A percentile compares a stretch with the other conserved stretches of the same genome.
Evolutionary conservation across 1,140 invertebrate genomes (phyloP).

Genomic region (Neoseiulus cucumeris): DNA sequence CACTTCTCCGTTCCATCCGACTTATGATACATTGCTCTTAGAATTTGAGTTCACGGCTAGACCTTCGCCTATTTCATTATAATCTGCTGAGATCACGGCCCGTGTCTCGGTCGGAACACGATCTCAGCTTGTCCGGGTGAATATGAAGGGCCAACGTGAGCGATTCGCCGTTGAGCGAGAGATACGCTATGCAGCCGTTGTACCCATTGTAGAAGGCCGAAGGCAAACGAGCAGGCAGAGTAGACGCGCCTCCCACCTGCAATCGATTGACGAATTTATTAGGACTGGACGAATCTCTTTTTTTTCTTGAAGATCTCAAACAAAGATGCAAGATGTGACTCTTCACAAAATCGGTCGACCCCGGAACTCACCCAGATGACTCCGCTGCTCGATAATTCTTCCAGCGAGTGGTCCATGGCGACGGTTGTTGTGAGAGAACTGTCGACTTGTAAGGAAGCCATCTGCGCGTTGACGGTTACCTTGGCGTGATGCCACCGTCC

Average conservation of each 20-base stretch:
- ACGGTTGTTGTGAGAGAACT: conserved; percentile 7
- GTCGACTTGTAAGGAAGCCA: conserved; percentile 4
- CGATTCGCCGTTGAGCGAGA: conserved; percentile 31
- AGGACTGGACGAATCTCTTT: neutral
- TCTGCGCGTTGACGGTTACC: conserved; percentile 22
- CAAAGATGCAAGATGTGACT: too few species aligned
- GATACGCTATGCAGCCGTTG: conserved; percentile 39
- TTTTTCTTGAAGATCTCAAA: neutral
- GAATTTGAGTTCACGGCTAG: neutral
- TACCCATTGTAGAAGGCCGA: conserved; percentile 37
- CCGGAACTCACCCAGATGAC: neutral
- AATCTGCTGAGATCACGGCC: neutral
- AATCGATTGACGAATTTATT: conserved; percentile 13
- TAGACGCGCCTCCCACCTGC: conserved; percentile 32
- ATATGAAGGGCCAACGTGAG: conserved; percentile 19
- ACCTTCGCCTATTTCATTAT: neutral
- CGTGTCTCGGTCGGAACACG: conserved; percentile 6
- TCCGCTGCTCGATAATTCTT: neutral
- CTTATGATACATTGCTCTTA: too few species aligned
- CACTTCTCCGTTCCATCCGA: too few species aligned
- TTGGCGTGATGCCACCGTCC: conserved; percentile 48
- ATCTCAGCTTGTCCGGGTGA: neutral
- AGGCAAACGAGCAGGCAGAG: conserved; percentile 37
- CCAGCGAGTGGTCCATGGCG: neutral
- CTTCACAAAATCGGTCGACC: too few species aligned